Conservation (phyloP, 2,113 vertebrate genomes). For the Natator depressus region DNA sequence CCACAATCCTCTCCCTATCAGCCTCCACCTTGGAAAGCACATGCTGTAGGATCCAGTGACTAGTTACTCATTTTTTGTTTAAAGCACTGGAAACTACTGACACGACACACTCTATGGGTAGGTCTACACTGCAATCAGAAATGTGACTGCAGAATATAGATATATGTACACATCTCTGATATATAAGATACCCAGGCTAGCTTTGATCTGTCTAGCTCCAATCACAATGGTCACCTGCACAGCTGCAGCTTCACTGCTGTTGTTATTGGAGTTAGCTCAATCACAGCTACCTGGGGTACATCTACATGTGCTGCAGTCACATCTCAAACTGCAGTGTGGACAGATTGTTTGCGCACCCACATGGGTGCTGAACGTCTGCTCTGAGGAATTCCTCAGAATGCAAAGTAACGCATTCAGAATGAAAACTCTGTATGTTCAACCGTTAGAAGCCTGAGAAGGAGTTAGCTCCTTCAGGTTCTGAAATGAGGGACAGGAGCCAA, state of each 20-base stretch:
- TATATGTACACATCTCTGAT: too few species aligned
- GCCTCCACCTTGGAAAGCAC: accelerated
- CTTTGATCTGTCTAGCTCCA: neutral
- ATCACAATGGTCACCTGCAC: neutral
- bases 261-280: neutral
- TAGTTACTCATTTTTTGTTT: neutral
- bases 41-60: accelerated
- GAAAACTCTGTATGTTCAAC: neutral
- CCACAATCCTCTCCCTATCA: accelerated
- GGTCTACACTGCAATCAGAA: accelerated
- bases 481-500: neutral
- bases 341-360: neutral
- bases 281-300: neutral
- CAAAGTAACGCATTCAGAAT: neutral
- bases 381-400: neutral
- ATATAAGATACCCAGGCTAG: neutral
- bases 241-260: neutral
- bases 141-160: neutral
- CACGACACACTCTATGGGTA: neutral
- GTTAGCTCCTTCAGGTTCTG: neutral
- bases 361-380: neutral
- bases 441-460: neutral
- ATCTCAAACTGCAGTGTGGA: neutral
- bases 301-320: neutral
- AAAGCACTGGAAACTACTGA: accelerated